Evolutionary conservation across 2,888 invertebrate genomes (phyloP), one percentile per base, ranked within the genome.

Genomic region (Trachelus stipa): DNA sequence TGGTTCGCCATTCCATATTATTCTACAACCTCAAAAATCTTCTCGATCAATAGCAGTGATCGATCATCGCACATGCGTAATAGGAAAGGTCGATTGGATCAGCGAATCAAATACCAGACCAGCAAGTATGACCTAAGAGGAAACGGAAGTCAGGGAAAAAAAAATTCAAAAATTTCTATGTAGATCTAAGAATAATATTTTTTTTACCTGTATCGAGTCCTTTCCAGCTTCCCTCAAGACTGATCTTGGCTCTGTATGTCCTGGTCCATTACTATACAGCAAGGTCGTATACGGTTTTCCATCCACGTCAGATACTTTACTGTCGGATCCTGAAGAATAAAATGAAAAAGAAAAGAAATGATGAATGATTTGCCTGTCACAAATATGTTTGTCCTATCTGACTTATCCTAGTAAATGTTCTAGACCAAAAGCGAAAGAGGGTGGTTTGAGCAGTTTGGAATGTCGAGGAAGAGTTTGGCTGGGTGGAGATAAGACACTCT

Each of bases 181-280:
- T 2, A 71, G 12, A 23, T 23, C 23, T 34, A 73, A 77, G 1
- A 77, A 76, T 30, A 77, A 73, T 15, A 56, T 9, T 74, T 40
- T 79, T 68, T 78, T 83, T 83, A 89, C 89, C 87, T 89, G 89
- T 85, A 89, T 88, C 69, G 89, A 89, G 81, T 89, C 89, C 80
- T 88, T 89, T 74, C 87, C 86, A 74, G 85, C 87, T 79, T 87
- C 95, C 82, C 92, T 91, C 12, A 93, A 92, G 6, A 95, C 91
- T 12, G 94, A 93, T 75, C 95, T 92, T 0, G 95, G 95, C 35
- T 93, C 92, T 1, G 95, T 93, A 89, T 95, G 95, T 0, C 96
- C 96, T 0, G 96, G 96, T 0, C 96, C 96, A 83, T 96, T 96
- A 3, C 96, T 96, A 88, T 96, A 96, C 34, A 96, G 92, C 33